Evolutionary conservation across 2,888 invertebrate genomes (phyloP), one percentile per base, ranked within the genome.

Genomic region (Drosophila picticornis): DNA sequence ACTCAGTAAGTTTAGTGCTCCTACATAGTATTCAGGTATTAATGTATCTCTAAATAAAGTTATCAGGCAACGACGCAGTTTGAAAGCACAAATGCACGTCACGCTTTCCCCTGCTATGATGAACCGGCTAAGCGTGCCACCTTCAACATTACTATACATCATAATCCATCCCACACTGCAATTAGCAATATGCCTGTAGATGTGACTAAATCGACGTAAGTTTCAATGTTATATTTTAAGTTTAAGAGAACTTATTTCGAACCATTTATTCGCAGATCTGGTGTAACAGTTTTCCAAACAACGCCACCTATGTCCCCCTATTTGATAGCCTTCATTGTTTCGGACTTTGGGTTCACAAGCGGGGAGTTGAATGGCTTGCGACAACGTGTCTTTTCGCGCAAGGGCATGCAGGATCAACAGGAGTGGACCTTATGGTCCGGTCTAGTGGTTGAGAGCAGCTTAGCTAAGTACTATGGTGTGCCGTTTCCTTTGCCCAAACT

Each of bases 401-500:
- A 91, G 13, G 92, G 90, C 38, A 85, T 84, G 3, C 83, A 90
- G n/a, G 52, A 74, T 13, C 75, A 91, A 31, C 96, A 96, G 0
- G 94, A 95, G 1, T 96, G 96, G 76, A 96, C 97, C 0, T 91
- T 97, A 7, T 94, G 95, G n/a, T 95, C 97, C 0, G 97, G 97
- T 0, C 95, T 96, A 0, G 94, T 95, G 78, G 95, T 97, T 5
- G 92, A 98, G 0, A 94, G 94, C n/a, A 95, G 95, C 80, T 94
- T 96, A 63, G 96, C 96, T 71, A 94, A 95, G 0, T 96, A 96
- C 80, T 97, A 97, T 89, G 94, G 95, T 63, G 95, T 97, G 38
- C 93, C 95, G 13, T 98, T 96, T 83, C 95, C 96, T 0, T 90
- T 98, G 27, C 95, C 96, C 0, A 98, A 98, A 93, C 95, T 97